phyloP scores from a whole-genome alignment of 2,113 vertebrate species.

The Oncorhynchus mykiss region DNA sequence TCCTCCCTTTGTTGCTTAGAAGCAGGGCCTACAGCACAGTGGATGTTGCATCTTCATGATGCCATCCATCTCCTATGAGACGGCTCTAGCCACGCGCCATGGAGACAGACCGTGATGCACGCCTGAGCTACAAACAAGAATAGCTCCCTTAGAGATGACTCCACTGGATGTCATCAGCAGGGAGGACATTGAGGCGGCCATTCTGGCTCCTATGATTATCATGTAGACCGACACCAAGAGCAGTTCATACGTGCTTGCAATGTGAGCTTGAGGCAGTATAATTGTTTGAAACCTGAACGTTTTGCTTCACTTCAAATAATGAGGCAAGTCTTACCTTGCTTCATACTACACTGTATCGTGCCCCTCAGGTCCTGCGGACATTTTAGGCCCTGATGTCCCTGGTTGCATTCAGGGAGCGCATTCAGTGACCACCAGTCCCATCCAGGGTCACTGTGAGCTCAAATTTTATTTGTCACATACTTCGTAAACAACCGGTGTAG shows the following conservation, averaged over 20 bases:
- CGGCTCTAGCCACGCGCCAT: slow-evolving; percentile 30
- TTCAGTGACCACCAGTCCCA: slow-evolving; percentile 4
- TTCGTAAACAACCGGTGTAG: too few relatives aligned
- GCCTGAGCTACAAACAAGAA: background rate
- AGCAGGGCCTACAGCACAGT: slow-evolving; percentile 34
- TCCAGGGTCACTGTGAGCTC: slow-evolving; percentile 1
- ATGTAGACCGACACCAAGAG: slow-evolving; percentile 1
- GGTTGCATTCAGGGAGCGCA: slow-evolving; percentile 10
- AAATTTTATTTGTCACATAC: too few relatives aligned
- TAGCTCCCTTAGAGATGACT: background rate
- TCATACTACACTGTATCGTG: background rate
- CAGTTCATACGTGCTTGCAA: background rate
- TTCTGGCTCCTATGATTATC: slow-evolving; percentile 6
- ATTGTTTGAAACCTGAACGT: background rate
- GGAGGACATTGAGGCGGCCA: slow-evolving; percentile 21
- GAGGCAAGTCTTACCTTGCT: too few relatives aligned
- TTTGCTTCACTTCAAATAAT: background rate
- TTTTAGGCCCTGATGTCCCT: slow-evolving; percentile 22
- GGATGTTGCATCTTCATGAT: slow-evolving; percentile 30
- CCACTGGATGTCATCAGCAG: background rate
- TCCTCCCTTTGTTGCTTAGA: slow-evolving; percentile 35
- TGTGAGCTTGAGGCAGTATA: slow-evolving; percentile 4
- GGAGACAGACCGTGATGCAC: slow-evolving; percentile 12
- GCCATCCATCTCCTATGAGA: slow-evolving; percentile 41
- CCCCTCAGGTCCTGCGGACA: slow-evolving; percentile 17